Evolutionary conservation across 2,888 invertebrate species (phyloP).

Genomic region (Agrilus cyanescens): DNA sequence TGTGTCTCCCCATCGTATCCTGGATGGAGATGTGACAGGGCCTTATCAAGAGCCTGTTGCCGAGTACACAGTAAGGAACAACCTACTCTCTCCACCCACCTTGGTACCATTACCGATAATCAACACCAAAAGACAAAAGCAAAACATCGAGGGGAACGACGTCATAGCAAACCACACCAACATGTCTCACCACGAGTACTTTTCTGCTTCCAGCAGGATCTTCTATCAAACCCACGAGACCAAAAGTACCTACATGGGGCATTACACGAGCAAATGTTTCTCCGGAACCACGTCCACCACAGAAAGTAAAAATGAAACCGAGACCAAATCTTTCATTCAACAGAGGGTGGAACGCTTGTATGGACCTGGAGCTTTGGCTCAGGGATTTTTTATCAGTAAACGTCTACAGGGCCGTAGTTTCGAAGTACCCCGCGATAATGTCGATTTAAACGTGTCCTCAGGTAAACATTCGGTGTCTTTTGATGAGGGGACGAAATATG

Average conservation of each 20-base stretch:
- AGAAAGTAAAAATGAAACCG: conserved; percentile 21
- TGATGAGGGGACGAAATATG: conserved; percentile 15
- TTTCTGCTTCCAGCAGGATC: background rate
- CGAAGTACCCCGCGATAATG: conserved; percentile 10
- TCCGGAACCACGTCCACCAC: too few relatives aligned
- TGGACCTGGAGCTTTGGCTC: conserved; percentile 76
- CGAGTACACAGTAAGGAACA: conserved; percentile 27
- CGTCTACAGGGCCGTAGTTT: conserved; percentile 25
- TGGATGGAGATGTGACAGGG: conserved; percentile 18
- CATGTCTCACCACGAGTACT: background rate
- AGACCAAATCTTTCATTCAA: conserved; percentile 70
- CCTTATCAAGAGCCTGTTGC: conserved; percentile 15
- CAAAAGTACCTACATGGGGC: conserved; percentile 19
- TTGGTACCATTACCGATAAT: conserved; percentile 27
- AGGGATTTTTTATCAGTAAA: conserved; percentile 67
- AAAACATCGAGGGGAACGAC: conserved; percentile 7
- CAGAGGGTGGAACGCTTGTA: conserved; percentile 80
- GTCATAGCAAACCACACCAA: background rate
- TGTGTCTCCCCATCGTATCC: conserved; percentile 55
- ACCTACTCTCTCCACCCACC: conserved; percentile 34
- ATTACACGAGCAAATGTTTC: conserved; percentile 9
- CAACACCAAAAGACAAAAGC: conserved; percentile 9
- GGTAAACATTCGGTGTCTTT: conserved; percentile 25
- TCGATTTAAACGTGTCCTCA: conserved; percentile 1
- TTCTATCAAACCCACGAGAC: conserved; percentile 5